Conservation (phyloP, 2,113 vertebrate species). For the Aldabrachelys gigantea region DNA sequence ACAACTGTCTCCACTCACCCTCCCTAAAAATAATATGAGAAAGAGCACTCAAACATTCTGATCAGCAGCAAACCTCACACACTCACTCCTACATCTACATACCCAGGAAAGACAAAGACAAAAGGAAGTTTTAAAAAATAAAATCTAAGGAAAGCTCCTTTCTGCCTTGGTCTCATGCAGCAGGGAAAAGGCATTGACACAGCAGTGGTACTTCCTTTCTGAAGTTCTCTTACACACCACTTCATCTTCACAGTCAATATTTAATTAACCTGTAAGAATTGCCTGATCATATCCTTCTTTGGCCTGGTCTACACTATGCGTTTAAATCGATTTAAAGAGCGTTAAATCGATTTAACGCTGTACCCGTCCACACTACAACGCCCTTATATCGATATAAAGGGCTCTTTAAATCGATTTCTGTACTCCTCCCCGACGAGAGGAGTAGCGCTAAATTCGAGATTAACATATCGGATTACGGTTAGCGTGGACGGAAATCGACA, state of each 20-base stretch:
- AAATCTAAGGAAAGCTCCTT: background rate
- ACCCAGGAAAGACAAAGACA: background rate
- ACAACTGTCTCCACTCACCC: background rate
- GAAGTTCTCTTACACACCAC: background rate
- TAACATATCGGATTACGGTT: too few relatives aligned
- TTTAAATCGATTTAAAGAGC: too few relatives aligned
- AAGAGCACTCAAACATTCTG: accelerated
- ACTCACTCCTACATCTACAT: background rate
- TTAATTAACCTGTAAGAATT: background rate
- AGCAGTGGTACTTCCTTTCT: accelerated
- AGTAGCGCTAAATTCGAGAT: too few relatives aligned
- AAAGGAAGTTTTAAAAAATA: background rate
- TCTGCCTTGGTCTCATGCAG: background rate
- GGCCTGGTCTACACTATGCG: too few relatives aligned
- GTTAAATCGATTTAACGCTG: too few relatives aligned
- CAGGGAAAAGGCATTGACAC: background rate
- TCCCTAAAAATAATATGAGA: background rate
- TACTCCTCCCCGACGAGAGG: too few relatives aligned
- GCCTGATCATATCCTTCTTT: background rate
- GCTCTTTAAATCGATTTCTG: too few relatives aligned
- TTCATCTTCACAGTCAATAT: background rate
- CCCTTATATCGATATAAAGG: too few relatives aligned
- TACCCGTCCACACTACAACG: too few relatives aligned
- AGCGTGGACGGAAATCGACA: too few relatives aligned
- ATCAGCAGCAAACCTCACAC: background rate